Percentiles rank a stretch among this genome's conserved stretches.
These are phyloP conservation scores for Leptinotarsa juncta DNA, from an alignment of 2,888 invertebrate species.

Conservation along the genomic window DNA sequence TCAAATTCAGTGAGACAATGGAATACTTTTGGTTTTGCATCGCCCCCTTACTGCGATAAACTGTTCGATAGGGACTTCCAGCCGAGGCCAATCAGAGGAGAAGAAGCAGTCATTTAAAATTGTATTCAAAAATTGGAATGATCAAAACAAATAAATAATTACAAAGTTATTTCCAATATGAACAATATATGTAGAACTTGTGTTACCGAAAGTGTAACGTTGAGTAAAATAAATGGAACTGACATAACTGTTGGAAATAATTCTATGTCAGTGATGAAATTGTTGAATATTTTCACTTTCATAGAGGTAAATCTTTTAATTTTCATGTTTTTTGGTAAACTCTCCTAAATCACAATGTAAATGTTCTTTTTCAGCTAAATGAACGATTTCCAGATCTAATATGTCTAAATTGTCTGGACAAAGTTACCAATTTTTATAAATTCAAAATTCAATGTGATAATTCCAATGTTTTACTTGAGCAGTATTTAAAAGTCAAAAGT, in stretches of 20 bases:
- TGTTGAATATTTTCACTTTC: slow-evolving; percentile 45
- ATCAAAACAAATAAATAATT: neutral
- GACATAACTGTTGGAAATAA: slow-evolving; percentile 43
- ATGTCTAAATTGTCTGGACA: slow-evolving; percentile 53
- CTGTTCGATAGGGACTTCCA: too few relatives aligned
- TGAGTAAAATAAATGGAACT: slow-evolving; percentile 44
- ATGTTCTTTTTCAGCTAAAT: slow-evolving; percentile 37
- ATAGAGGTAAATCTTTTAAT: slow-evolving; percentile 40
- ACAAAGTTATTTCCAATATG: neutral
- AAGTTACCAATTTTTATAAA: slow-evolving; percentile 50
- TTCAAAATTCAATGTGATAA: slow-evolving; percentile 57
- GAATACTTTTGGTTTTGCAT: too few relatives aligned
- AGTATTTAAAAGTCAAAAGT: slow-evolving; percentile 39
- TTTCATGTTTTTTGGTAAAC: neutral
- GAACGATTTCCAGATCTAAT: slow-evolving; percentile 48
- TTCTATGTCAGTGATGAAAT: slow-evolving; percentile 43
- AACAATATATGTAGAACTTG: slow-evolving; percentile 40
- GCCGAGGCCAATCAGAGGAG: too few relatives aligned
- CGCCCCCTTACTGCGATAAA: too few relatives aligned
- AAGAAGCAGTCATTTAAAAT: too few relatives aligned
- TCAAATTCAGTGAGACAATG: too few relatives aligned
- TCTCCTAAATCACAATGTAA: neutral
- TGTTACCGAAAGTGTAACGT: slow-evolving; percentile 26
- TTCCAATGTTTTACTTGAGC: slow-evolving; percentile 42
- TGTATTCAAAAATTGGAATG: neutral